A percentile compares a stretch with the other conserved stretches of the same genome.
phyloP scores from a whole-genome alignment of 2,888 invertebrate species.

The Ecliptopera silaceata region DNA sequence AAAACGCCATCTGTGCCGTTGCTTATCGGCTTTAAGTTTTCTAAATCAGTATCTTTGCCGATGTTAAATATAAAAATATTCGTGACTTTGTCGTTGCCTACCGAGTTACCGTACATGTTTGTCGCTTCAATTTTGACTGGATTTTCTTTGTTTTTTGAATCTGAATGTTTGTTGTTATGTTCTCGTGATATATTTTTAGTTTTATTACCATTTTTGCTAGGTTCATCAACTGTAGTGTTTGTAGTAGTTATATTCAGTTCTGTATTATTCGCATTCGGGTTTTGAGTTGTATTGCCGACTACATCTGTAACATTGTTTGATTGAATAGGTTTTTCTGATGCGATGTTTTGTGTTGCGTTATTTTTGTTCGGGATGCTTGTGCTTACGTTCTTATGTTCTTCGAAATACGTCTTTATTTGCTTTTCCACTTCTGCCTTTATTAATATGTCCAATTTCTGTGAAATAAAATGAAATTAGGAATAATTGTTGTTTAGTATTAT shows the following conservation, averaged over 20 bases:
- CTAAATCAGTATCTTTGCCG: slow-evolving; percentile 37
- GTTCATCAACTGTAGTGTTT: slow-evolving; percentile 1
- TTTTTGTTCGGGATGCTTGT: neutral
- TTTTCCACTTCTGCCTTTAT: slow-evolving; percentile 46
- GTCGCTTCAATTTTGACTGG: slow-evolving; percentile 40
- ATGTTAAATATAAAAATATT: slow-evolving; percentile 62
- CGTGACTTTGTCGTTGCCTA: slow-evolving; percentile 57
- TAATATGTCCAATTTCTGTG: slow-evolving; percentile 43
- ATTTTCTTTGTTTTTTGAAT: slow-evolving; percentile 21
- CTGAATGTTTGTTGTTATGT: slow-evolving; percentile 23
- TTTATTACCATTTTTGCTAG: neutral
- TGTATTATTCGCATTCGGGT: neutral
- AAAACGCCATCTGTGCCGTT: slow-evolving; percentile 35
- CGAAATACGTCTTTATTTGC: slow-evolving; percentile 34
- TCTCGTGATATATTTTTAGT: slow-evolving; percentile 19
- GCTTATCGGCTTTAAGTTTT: slow-evolving; percentile 34
- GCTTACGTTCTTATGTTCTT: slow-evolving; percentile 3
- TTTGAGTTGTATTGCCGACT: slow-evolving; percentile 9
- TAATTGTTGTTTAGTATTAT: neutral
- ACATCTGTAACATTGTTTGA: slow-evolving; percentile 5
- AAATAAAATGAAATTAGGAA: slow-evolving; percentile 7
- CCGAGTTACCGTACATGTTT: slow-evolving; percentile 52
- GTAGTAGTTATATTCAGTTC: neutral
- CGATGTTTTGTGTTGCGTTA: neutral
- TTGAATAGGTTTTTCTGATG: slow-evolving; percentile 1